Percentiles rank a stretch among this genome's conserved stretches.
phyloP scores from a whole-genome alignment of 2,888 invertebrate species.

The Lasioglossum oenotherae region DNA sequence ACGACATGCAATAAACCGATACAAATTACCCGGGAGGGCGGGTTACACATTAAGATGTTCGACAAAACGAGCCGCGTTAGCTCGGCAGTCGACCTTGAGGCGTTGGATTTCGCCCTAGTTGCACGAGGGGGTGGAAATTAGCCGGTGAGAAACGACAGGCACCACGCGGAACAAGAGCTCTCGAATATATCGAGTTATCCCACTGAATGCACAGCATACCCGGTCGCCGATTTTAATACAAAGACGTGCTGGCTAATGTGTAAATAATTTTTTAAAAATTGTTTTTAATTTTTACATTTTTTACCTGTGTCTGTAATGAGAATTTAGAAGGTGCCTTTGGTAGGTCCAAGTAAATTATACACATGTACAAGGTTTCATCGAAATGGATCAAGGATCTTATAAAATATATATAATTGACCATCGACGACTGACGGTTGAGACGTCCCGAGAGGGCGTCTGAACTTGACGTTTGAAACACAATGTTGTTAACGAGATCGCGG shows the following conservation, averaged over 20 bases:
- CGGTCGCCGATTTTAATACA: conserved; percentile 62
- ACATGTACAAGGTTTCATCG: too few species aligned
- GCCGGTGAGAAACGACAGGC: conserved; percentile 8
- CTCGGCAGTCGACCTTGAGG: conserved; percentile 8
- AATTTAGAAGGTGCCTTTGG: too few species aligned
- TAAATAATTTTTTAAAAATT: too few species aligned
- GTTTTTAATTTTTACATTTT: too few species aligned
- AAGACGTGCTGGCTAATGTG: background rate
- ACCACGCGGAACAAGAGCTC: background rate
- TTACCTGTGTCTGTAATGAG: too few species aligned
- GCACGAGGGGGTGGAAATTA: conserved; percentile 22
- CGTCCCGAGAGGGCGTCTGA: too few species aligned
- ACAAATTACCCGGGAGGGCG: conserved; percentile 21
- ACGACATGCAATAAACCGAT: conserved; percentile 1
- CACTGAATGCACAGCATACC: conserved; percentile 34
- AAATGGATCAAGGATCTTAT: too few species aligned
- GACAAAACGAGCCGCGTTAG: conserved; percentile 1
- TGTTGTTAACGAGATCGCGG: too few species aligned
- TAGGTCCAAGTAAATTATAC: too few species aligned
- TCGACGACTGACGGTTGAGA: too few species aligned
- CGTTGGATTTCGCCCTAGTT: conserved; percentile 4
- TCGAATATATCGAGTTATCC: conserved; percentile 50
- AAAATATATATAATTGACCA: too few species aligned
- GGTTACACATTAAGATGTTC: conserved; percentile 26
- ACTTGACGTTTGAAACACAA: too few species aligned